Conservation (phyloP, 2,113 vertebrate genomes). For the Monarcha castaneiventris region DNA sequence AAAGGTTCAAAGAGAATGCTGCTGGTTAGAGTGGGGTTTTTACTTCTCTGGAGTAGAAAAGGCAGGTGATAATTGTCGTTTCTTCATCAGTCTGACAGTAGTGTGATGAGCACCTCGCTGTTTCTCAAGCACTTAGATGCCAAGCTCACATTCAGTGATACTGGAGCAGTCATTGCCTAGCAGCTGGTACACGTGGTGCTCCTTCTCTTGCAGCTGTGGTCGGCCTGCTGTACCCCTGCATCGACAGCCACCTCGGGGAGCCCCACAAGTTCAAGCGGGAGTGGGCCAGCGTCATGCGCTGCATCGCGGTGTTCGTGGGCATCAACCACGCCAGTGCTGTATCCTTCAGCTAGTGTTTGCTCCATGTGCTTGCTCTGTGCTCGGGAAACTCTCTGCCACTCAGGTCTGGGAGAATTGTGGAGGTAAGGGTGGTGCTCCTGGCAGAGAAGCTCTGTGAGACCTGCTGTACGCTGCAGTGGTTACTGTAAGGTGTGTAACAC, state of each 20-base stretch:
- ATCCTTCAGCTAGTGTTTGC: constrained; percentile 63
- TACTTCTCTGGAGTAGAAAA: background rate
- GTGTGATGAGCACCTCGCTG: background rate
- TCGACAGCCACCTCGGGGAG: constrained; percentile 83
- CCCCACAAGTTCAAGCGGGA: constrained; percentile 85
- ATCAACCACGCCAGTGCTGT: constrained; percentile 85
- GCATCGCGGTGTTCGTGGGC: constrained; percentile 82
- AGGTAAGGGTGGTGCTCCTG: background rate
- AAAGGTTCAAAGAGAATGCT: background rate
- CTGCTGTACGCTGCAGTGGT: background rate
- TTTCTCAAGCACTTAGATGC: background rate
- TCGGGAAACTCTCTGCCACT: background rate
- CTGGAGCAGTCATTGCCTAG: background rate
- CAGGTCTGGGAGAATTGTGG: background rate
- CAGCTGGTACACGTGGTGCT: background rate
- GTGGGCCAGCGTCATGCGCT: constrained; percentile 85
- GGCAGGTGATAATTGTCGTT: background rate
- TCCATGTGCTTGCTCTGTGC: fast-evolving
- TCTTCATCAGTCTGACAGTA: background rate
- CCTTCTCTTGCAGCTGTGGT: constrained; percentile 73
- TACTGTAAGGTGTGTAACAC: fast-evolving
- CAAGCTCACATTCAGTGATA: background rate
- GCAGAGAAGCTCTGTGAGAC: background rate
- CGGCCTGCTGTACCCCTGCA: constrained; percentile 82
- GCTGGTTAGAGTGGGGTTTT: background rate